Percentiles rank a stretch among this genome's conserved stretches.
phyloP scores from a whole-genome alignment of 2,888 invertebrate genomes.

The Lasioglossum malachurum region DNA sequence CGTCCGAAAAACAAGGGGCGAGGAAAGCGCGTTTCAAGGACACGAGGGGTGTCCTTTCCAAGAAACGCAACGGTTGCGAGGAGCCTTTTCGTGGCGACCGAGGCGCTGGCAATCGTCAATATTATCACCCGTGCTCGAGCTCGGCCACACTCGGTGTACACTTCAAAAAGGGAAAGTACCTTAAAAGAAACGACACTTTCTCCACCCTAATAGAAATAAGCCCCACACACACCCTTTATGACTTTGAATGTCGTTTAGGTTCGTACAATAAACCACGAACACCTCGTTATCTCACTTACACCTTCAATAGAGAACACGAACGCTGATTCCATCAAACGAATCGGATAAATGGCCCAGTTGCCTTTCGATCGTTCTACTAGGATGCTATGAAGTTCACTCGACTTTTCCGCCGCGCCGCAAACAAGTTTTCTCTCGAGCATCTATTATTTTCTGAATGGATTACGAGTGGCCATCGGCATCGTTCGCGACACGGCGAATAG shows the following conservation, averaged over 20 bases:
- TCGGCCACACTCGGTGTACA: background rate
- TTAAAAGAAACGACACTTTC: background rate
- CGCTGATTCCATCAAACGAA: background rate
- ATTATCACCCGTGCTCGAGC: background rate
- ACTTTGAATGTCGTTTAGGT: background rate
- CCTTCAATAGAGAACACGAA: background rate
- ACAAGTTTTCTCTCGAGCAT: background rate
- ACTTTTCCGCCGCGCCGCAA: background rate
- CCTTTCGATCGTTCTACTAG: background rate
- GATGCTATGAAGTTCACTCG: background rate
- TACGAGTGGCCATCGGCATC: background rate
- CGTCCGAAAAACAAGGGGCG: background rate
- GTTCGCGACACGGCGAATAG: background rate
- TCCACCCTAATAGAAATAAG: background rate
- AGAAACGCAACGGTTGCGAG: background rate
- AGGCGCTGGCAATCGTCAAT: background rate
- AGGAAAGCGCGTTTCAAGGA: background rate
- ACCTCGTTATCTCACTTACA: background rate
- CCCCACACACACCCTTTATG: background rate
- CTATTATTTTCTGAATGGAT: background rate
- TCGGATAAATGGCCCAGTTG: background rate
- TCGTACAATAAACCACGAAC: background rate
- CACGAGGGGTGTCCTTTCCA: background rate
- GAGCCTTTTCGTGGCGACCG: background rate
- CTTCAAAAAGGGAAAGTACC: background rate